These are phyloP conservation scores for Meteorus colon DNA, from an alignment of 2,888 invertebrate species.

Conservation along the genomic window DNA sequence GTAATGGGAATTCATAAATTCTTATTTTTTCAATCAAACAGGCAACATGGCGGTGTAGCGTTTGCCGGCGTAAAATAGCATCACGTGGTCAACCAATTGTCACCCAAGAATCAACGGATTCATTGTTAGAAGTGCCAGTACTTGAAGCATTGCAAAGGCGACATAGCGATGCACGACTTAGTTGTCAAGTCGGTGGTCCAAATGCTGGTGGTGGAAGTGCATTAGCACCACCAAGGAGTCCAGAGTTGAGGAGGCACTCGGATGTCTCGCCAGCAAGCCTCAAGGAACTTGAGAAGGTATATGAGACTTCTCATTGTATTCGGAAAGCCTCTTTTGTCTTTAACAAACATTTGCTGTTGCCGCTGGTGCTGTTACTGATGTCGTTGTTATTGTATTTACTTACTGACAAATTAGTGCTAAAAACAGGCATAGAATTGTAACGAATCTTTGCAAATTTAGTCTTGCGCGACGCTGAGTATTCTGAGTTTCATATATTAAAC, in stretches of 20 bases:
- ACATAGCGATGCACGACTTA: slow-evolving; percentile 85
- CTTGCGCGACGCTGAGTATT: neutral
- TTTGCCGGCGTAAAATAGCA: slow-evolving; percentile 88
- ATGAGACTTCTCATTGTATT: slow-evolving; percentile 23
- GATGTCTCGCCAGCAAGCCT: slow-evolving; percentile 91
- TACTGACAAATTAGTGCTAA: neutral
- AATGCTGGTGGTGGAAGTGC: slow-evolving; percentile 76
- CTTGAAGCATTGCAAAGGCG: slow-evolving; percentile 86
- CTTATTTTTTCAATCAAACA: slow-evolving; percentile 63
- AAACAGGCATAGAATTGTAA: neutral
- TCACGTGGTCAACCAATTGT: slow-evolving; percentile 82
- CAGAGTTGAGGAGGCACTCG: slow-evolving; percentile 87
- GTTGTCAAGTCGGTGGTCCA: slow-evolving; percentile 74
- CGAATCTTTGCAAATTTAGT: neutral
- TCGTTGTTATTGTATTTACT: neutral
- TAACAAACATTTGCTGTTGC: neutral
- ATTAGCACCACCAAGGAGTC: slow-evolving; percentile 88
- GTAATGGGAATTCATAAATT: neutral
- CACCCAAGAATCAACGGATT: slow-evolving; percentile 89
- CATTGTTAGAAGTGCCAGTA: slow-evolving; percentile 85
- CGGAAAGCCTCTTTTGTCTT: neutral
- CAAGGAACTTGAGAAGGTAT: slow-evolving; percentile 90
- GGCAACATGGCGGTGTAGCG: slow-evolving; percentile 91
- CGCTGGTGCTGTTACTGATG: neutral
- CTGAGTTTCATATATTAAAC: neutral